phyloP scores from a whole-genome alignment of 92 coral and sea anemone species.

The Isaurus tuberculatus region DNA sequence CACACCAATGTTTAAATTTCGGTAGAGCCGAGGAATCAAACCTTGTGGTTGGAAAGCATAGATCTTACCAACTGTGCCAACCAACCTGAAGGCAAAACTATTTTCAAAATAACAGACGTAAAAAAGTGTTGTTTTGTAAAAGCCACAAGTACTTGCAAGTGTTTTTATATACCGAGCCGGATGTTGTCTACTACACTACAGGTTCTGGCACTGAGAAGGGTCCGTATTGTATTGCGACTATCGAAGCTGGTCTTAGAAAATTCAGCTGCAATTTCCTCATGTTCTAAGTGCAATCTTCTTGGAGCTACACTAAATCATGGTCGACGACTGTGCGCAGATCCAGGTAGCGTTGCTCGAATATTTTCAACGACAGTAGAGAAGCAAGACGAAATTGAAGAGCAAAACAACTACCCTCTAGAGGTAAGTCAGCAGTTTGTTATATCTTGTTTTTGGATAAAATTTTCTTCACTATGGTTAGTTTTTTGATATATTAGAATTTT shows the following conservation, averaged over 20 bases:
- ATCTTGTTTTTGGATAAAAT: neutral
- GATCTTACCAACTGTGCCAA: no score
- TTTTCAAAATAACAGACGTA: no score
- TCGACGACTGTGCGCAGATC: neutral
- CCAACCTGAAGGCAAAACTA: no score
- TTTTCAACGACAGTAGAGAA: neutral
- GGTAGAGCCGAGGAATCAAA: no score
- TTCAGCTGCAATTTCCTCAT: neutral
- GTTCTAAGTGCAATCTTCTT: neutral
- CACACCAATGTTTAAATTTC: no score
- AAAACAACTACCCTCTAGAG: slow-evolving; percentile 1
- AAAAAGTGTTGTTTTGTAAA: neutral
- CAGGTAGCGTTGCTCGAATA: neutral
- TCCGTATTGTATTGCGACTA: neutral
- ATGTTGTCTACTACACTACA: no score
- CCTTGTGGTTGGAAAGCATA: no score
- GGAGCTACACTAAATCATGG: neutral
- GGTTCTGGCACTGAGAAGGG: neutral
- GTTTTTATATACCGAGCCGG: neutral
- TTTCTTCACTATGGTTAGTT: neutral
- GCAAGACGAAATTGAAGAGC: neutral
- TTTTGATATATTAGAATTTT: neutral
- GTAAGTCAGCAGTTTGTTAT: neutral
- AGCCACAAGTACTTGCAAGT: neutral
- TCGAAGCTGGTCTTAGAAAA: neutral